Base-by-base conservation (phyloP, 37 sponge, comb jelly and placozoan species). In the Lycopodina hypogea region DNA sequence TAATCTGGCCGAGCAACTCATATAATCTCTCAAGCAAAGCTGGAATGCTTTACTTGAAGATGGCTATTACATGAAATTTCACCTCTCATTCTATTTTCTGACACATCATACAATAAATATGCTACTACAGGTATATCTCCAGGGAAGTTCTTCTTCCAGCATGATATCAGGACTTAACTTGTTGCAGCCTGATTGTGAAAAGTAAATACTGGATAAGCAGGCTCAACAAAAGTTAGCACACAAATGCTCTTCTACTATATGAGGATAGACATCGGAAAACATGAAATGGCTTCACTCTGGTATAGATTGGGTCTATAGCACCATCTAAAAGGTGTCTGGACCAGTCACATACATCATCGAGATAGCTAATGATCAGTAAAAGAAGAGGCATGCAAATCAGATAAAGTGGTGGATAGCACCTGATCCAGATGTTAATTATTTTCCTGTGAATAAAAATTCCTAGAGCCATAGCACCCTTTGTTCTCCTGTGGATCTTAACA, bases 111-210 rank as follows among this genome's bases (percentile, higher is more conserved):
- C 52, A 11, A 51, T 52, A 34, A 4, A 12, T 52, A 42, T 71
- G 28, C 23, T 19, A 71, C 52, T 1, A 71, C 72, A 8, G 72
- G 52, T 11, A 29, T 42, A 4, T 3, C 45, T 6, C 72, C 39
- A 3, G 7, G 69, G 8, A 6, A 68, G 15, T 29, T 42, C 3
- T 53, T 74, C 11, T 2, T 74, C 30, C 17, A 52, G 35, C 18
- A 48, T 40, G 53, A 19, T 29, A 12, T 71, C 6, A 18, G 26
- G 12, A 71, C 52, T 0, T 14, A 33, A 26, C 56, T 19, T 74
- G 11, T 34, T 74, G 35, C 22, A 74, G 18, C 74, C 56, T 40
- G 35, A 74, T 33, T 35, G 24, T 42, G 72, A 71, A 42, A 71
- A 35, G 35, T 35, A 3, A 22, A 50, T 71, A n/a, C 35, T 42